Percentiles rank a stretch among this genome's conserved stretches.
Evolutionary conservation across 2,888 invertebrate species (phyloP).

Genomic region (Lasioglossum pauxillum): DNA sequence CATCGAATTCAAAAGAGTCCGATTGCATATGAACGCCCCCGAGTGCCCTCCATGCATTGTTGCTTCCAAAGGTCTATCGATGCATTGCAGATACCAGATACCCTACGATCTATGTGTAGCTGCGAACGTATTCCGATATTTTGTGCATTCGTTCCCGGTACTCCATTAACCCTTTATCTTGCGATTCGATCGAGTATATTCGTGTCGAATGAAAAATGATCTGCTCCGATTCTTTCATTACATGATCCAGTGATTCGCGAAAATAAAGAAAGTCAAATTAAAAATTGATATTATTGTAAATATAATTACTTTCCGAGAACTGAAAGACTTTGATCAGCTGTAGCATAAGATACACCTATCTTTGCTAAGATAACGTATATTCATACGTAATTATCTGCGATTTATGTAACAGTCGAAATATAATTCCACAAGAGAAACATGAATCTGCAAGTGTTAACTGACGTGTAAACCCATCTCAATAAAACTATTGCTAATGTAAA

Average conservation of each 20-base stretch:
- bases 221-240: no score
- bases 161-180: neutral
- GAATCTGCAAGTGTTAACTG: neutral
- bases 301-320: neutral
- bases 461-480: no score
- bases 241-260: no score
- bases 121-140: neutral
- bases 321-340: neutral
- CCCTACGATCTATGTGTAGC: neutral
- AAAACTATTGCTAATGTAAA: no score
- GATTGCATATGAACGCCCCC: neutral
- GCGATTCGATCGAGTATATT: neutral
- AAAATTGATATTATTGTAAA: no score
- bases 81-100: neutral
- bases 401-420: neutral
- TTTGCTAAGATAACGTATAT: neutral
- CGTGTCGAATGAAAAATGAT: no score
- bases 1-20: conserved; percentile 34
- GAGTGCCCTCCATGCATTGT: neutral
- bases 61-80: neutral
- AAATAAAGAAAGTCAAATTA: no score
- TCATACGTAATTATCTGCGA: neutral
- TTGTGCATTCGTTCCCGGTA: neutral
- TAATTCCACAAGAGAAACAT: neutral
- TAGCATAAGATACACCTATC: neutral